These are phyloP conservation scores for Oreotrochilus melanogaster DNA, from an alignment of 2,113 vertebrate species.

Conservation along the genomic window DNA sequence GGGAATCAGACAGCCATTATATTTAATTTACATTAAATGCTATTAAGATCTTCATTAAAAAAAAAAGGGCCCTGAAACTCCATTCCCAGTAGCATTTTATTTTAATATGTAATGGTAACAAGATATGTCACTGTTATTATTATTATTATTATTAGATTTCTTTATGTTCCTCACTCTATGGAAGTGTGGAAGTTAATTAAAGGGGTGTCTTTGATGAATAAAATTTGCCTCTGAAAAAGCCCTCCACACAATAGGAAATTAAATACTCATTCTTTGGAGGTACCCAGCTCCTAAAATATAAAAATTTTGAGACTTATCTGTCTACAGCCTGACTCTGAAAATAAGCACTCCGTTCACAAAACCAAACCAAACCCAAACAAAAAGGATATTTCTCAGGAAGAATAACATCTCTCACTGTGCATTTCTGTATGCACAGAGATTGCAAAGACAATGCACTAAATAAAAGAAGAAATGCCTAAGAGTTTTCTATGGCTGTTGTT, in stretches of 20 bases:
- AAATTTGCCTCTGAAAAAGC: not conserved
- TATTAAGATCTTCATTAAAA: constrained; percentile 43
- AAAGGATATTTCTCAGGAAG: not conserved
- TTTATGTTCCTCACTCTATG: constrained; percentile 9
- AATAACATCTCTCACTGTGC: not conserved
- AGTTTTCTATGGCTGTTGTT: not conserved
- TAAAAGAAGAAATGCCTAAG: not conserved
- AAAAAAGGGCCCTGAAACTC: not conserved
- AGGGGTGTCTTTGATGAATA: not conserved
- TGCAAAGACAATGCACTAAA: not conserved
- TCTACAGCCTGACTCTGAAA: not conserved
- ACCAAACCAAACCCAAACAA: not conserved
- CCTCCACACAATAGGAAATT: not conserved
- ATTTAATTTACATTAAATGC: constrained; percentile 64
- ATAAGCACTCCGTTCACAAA: not conserved
- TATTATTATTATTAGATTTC: not conserved
- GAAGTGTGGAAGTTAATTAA: constrained; percentile 50
- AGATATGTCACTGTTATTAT: not conserved
- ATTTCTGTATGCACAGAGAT: not conserved
- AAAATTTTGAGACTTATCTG: accelerated
- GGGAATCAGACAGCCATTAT: constrained; percentile 32
- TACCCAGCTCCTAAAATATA: not conserved
- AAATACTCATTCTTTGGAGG: not conserved
- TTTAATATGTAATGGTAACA: constrained; percentile 42
- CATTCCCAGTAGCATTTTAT: not conserved